These are phyloP conservation scores for Dipodomys merriami DNA, from an alignment of 2,113 vertebrate genomes.

Conservation along the genomic window DNA sequence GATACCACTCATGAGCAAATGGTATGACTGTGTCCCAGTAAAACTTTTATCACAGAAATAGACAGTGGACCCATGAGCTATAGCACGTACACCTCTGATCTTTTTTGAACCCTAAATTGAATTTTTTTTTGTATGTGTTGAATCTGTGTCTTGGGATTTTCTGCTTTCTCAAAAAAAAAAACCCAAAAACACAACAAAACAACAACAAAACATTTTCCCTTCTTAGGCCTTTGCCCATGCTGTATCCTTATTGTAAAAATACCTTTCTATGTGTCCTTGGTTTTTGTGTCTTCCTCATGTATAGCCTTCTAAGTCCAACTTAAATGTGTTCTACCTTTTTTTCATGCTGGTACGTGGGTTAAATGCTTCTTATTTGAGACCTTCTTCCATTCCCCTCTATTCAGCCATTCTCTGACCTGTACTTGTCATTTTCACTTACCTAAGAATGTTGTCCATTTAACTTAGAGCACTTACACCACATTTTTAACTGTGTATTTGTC, in stretches of 20 bases:
- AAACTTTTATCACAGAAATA: conserved; percentile 48
- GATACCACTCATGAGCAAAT: background rate
- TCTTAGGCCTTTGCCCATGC: background rate
- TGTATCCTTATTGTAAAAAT: background rate
- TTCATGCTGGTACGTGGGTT: too few relatives aligned
- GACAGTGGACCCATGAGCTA: background rate
- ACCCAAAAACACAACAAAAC: too few relatives aligned
- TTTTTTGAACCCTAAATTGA: conserved; percentile 47
- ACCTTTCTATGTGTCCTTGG: background rate
- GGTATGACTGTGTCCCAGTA: conserved; percentile 19
- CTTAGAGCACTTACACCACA: background rate
- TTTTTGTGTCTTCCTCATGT: background rate
- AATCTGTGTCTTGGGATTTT: background rate
- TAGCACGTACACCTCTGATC: conserved; percentile 33
- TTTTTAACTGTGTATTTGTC: background rate
- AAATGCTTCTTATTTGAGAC: background rate
- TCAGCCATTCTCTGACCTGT: background rate
- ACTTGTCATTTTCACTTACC: background rate
- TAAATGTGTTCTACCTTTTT: background rate
- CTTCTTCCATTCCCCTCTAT: background rate
- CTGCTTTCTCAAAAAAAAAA: conserved; percentile 32
- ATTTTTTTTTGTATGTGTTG: background rate
- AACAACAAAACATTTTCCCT: background rate
- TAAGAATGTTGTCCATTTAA: background rate
- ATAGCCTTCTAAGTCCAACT: background rate